Conservation (phyloP, 1,140 invertebrate genomes). For the Drosophila pruinosa region DNA sequence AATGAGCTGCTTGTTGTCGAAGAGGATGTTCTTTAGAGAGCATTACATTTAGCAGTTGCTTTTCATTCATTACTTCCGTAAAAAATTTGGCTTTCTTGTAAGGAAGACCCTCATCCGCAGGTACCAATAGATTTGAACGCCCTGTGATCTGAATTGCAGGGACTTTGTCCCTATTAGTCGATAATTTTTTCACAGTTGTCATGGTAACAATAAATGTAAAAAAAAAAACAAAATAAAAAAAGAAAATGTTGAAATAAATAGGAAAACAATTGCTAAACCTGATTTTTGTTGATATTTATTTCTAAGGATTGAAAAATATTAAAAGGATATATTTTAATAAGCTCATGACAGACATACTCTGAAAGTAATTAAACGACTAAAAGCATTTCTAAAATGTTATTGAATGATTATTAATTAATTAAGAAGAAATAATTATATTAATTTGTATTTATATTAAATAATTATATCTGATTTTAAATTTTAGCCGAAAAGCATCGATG, state of each 20-base stretch:
- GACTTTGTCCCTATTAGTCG: neutral
- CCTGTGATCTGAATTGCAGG: conserved; percentile 10
- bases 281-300: neutral
- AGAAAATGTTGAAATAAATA: neutral
- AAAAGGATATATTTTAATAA: too few species aligned
- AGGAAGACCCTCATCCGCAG: neutral
- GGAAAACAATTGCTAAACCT: neutral
- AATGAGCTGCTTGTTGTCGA: neutral
- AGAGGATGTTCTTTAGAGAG: conserved; percentile 26
- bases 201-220: neutral
- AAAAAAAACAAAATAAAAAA: neutral
- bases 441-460: neutral
- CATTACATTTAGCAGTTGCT: neutral
- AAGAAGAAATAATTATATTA: neutral
- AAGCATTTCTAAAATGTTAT: neutral
- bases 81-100: conserved; percentile 11
- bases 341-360: too few species aligned
- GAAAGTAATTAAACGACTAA: too few species aligned
- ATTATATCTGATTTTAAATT: neutral
- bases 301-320: neutral
- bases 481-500: neutral
- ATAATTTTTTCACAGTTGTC: neutral
- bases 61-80: neutral
- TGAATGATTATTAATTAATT: neutral
- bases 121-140: neutral